Base-by-base conservation (phyloP, 2,888 invertebrate species). In the Phoronis australis region DNA sequence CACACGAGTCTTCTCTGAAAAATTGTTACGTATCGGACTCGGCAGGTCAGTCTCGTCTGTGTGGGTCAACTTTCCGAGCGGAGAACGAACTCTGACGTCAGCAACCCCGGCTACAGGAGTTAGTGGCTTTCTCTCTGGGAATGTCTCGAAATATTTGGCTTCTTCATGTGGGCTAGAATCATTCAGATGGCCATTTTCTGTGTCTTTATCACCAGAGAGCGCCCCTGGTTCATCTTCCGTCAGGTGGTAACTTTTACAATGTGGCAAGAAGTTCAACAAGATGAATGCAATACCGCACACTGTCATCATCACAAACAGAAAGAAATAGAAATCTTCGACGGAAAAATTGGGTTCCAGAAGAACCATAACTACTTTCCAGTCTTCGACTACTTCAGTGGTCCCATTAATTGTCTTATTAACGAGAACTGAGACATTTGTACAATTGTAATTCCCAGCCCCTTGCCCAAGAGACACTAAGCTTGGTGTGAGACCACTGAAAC, bases 381-480 rank as follows among this genome's bases (percentile, higher is more conserved):
- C n/a, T n/a, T n/a, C n/a, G n/a, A n/a, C n/a, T 38, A 60, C 64
- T 12, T 51, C 18, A 47, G 57, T 50, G 39, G 50, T 37, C 20
- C 58, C 55, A 9, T 60, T 26, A 4, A 43, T 20, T 37, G 56
- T 54, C 5, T 56, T 42, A 18, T 61, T 62, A 4, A 56, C 48
- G n/a, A n/a, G n/a, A n/a, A n/a, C n/a, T n/a, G n/a, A n/a, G n/a
- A n/a, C n/a, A n/a, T n/a, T n/a, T 83, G 52, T 89, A 48, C 66
- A 68, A 6, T 54, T 47, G 12, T 70, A 65, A 2, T 60, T 52
- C 48, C 86, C 87, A 22, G 86, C 83, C 47, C 90, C 90, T 79
- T 92, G 91, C 44, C 83, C 80, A n/a, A 90, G 79, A 6, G 90
- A 85, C 15, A 88, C 82, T 15, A 87, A 75, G 66, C 88, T 87